Evolutionary conservation across 2,797 vertebrate genomes (phyloP).

Genomic region (Brachyalestes nurse): DNA sequence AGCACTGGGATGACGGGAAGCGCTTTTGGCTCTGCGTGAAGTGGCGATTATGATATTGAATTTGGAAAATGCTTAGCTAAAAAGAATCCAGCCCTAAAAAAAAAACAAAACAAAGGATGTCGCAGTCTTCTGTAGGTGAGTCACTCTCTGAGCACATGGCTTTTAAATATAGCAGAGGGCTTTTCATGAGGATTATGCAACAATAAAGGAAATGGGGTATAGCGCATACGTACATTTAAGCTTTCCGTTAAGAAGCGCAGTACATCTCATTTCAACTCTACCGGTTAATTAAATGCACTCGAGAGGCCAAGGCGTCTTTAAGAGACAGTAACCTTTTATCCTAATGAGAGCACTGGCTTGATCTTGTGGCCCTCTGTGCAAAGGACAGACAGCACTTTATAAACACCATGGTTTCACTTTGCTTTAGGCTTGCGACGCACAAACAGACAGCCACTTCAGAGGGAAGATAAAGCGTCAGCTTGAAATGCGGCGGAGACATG

Average conservation of each 20-base stretch:
- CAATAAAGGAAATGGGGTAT: conserved; percentile 9
- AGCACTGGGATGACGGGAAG: conserved; percentile 9
- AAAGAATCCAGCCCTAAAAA: conserved; percentile 18
- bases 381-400: conserved; percentile 31
- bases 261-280: conserved; percentile 28
- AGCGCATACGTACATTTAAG: background rate
- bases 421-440: conserved; percentile 23
- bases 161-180: conserved; percentile 40
- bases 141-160: conserved; percentile 28
- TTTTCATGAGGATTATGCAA: conserved; percentile 30
- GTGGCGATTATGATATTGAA: conserved; percentile 23
- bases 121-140: conserved; percentile 28
- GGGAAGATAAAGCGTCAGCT: conserved; percentile 35
- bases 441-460: conserved; percentile 34
- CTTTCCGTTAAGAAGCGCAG: background rate
- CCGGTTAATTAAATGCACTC: conserved; percentile 43
- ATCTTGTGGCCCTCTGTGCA: background rate
- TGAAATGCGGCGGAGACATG: conserved; percentile 26
- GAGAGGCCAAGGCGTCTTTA: conserved; percentile 18
- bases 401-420: conserved; percentile 32
- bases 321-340: conserved; percentile 18
- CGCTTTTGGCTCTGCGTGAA: background rate
- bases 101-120: conserved; percentile 18
- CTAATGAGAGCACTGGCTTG: conserved; percentile 48
- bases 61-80: conserved; percentile 18